phyloP scores from a whole-genome alignment of 1,140 invertebrate species.

The Nasonia vitripennis region DNA sequence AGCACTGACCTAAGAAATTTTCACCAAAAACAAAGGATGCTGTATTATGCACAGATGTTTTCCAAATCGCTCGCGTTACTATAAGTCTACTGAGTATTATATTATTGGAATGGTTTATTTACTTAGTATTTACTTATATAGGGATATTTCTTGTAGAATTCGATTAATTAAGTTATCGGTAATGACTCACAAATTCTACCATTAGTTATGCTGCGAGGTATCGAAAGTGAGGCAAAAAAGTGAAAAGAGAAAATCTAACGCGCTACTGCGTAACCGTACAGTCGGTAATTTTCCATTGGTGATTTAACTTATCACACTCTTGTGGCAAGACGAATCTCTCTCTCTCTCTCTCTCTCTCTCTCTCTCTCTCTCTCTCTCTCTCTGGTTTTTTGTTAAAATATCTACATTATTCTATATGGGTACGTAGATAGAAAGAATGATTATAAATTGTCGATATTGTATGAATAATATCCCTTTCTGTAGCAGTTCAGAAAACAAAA shows the following conservation, averaged over 20 bases:
- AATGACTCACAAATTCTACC: no score
- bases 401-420: background rate
- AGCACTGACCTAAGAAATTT: no score
- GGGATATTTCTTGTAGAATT: no score
- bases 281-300: constrained; percentile 49
- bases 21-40: no score
- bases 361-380: no score
- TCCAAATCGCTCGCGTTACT: no score
- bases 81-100: no score
- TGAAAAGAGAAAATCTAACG: constrained; percentile 48
- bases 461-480: background rate
- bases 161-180: no score
- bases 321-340: constrained; percentile 16
- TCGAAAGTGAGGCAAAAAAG: constrained; percentile 28
- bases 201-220: constrained; percentile 20
- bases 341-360: background rate
- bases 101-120: no score
- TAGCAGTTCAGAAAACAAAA: background rate
- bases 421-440: background rate
- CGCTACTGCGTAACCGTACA: constrained; percentile 46
- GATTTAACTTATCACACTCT: constrained; percentile 42
- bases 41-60: no score
- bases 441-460: background rate
- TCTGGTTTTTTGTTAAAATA: background rate
- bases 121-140: no score